Percentiles rank a stretch among this genome's conserved stretches.
These are phyloP conservation scores for Griposia aprilina DNA, from an alignment of 2,888 invertebrate genomes.

Conservation along the genomic window DNA sequence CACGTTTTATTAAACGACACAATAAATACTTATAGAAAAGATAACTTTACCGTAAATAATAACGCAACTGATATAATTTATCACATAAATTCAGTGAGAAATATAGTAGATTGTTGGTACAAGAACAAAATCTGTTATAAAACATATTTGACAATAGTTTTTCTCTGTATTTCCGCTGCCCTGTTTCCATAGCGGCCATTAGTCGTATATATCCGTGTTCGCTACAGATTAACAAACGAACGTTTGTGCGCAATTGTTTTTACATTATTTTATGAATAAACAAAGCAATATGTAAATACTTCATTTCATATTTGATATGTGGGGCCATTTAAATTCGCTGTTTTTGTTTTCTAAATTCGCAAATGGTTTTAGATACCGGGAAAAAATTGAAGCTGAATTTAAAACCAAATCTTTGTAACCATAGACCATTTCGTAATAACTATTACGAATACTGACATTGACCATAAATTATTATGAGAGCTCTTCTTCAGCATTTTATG, in stretches of 20 bases:
- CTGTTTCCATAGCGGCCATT: conserved; percentile 39
- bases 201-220: conserved; percentile 14
- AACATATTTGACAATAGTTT: conserved; percentile 51
- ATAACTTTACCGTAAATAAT: conserved; percentile 6
- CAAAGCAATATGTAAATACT: conserved; percentile 1
- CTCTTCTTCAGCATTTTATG: conserved; percentile 10
- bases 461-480: not conserved
- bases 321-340: not conserved
- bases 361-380: not conserved
- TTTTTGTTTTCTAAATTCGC: not conserved
- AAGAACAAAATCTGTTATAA: conserved; percentile 45
- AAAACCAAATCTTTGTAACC: not conserved
- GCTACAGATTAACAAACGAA: conserved; percentile 23
- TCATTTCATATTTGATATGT: conserved; percentile 17
- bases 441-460: not conserved
- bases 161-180: conserved; percentile 15
- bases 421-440: not conserved
- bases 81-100: conserved; percentile 18
- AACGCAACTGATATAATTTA: conserved; percentile 19
- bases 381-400: not conserved
- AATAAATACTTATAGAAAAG: not conserved
- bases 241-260: conserved; percentile 18
- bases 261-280: conserved; percentile 30
- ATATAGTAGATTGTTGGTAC: conserved; percentile 10
- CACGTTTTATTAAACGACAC: not conserved